phyloP scores from a whole-genome alignment of 2,888 invertebrate species.

The Hemithea aestivaria region DNA sequence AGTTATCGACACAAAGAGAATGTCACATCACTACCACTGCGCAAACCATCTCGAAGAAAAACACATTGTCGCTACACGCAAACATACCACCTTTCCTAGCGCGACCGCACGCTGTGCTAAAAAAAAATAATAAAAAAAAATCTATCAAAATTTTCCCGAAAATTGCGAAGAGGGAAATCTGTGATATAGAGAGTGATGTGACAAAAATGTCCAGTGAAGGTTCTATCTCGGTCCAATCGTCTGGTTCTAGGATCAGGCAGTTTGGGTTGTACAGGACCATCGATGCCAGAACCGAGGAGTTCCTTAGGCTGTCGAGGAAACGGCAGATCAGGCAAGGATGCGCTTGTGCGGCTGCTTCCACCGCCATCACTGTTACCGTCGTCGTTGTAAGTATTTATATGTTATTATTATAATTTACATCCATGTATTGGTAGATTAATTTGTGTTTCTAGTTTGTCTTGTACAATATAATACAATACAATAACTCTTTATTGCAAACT shows the following conservation, averaged over 20 bases:
- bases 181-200: too few relatives aligned
- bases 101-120: constrained; percentile 43
- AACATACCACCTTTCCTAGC: constrained; percentile 54
- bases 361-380: constrained; percentile 65
- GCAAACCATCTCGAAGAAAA: constrained; percentile 56
- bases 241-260: constrained; percentile 53
- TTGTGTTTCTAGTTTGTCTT: too few relatives aligned
- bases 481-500: too few relatives aligned
- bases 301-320: constrained; percentile 58
- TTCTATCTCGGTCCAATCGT: constrained; percentile 36
- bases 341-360: constrained; percentile 65
- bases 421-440: too few relatives aligned
- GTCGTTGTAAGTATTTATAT: constrained; percentile 59
- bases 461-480: too few relatives aligned
- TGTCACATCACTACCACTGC: constrained; percentile 38
- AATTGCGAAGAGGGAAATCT: too few relatives aligned
- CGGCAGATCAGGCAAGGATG: constrained; percentile 67
- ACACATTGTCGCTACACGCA: constrained; percentile 44
- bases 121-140: constrained; percentile 28
- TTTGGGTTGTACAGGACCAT: constrained; percentile 67
- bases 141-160: too few relatives aligned
- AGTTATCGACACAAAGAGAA: constrained; percentile 4
- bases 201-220: constrained; percentile 57
- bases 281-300: constrained; percentile 66
- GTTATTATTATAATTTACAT: too few relatives aligned